These are phyloP conservation scores for Labeo rohita DNA, from an alignment of 2,113 vertebrate species.

Conservation along the genomic window DNA sequence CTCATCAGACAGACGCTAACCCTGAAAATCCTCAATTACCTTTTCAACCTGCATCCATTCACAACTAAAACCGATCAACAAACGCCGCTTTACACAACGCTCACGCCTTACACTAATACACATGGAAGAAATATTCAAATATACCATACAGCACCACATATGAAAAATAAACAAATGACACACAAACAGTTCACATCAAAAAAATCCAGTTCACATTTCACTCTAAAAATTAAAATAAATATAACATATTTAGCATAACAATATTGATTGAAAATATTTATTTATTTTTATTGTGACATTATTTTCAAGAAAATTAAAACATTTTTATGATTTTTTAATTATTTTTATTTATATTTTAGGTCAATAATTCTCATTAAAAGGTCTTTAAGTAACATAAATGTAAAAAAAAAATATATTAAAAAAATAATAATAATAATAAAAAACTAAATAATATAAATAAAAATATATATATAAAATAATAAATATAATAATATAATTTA, in stretches of 20 bases:
- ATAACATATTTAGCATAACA: neutral
- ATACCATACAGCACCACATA: neutral
- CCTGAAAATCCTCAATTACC: slow-evolving; percentile 14
- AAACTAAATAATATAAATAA: neutral
- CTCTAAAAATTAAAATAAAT: neutral
- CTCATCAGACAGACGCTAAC: slow-evolving; percentile 2
- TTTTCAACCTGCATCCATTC: slow-evolving; percentile 9
- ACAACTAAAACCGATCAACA: neutral
- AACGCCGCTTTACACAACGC: neutral
- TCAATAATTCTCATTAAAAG: neutral
- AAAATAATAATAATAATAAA: neutral
- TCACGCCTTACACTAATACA: neutral
- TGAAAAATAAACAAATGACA: neutral
- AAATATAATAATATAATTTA: neutral
- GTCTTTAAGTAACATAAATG: neutral
- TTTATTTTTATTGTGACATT: neutral
- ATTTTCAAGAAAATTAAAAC: neutral
- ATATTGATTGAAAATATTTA: neutral
- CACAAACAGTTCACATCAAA: neutral
- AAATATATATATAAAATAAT: neutral
- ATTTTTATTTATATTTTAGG: neutral
- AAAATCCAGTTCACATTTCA: neutral
- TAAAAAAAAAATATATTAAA: neutral
- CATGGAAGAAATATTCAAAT: neutral
- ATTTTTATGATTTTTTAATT: neutral